These are phyloP conservation scores for Cephalopachus bancanus DNA, from an alignment of 2,797 vertebrate species.

Conservation along the genomic window DNA sequence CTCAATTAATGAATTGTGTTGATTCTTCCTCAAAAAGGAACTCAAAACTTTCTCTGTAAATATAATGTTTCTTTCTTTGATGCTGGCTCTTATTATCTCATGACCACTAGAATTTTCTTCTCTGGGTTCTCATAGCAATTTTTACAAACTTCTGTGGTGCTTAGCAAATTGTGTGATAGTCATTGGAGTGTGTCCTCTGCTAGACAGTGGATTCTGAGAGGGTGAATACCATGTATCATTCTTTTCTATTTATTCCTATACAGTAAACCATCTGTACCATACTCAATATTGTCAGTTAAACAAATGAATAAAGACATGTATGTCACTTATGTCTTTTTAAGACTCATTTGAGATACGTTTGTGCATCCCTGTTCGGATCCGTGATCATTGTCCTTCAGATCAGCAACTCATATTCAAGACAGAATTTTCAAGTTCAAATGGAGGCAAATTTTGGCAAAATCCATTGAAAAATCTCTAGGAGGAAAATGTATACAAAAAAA, in stretches of 20 bases:
- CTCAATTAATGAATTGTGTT: not conserved
- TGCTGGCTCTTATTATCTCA: not conserved
- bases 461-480: not conserved
- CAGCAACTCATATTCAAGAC: not conserved
- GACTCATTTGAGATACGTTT: not conserved
- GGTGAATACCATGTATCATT: not conserved
- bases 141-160: not conserved
- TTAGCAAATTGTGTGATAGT: not conserved
- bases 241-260: not conserved
- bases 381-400: not conserved
- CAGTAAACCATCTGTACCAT: not conserved
- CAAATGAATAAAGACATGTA: not conserved
- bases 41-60: not conserved
- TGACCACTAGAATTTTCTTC: not conserved
- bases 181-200: not conserved
- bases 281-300: not conserved
- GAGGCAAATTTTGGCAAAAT: slow-evolving; percentile 4
- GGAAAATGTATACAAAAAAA: not conserved
- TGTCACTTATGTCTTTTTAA: slow-evolving; percentile 15
- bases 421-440: not conserved
- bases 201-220: not conserved
- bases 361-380: not conserved
- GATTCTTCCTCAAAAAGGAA: not conserved
- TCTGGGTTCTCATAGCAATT: not conserved
- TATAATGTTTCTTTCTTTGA: not conserved